These are phyloP conservation scores for Heteromormyrus szaboi DNA, from an alignment of 2,797 vertebrate species.

Conservation along the genomic window DNA sequence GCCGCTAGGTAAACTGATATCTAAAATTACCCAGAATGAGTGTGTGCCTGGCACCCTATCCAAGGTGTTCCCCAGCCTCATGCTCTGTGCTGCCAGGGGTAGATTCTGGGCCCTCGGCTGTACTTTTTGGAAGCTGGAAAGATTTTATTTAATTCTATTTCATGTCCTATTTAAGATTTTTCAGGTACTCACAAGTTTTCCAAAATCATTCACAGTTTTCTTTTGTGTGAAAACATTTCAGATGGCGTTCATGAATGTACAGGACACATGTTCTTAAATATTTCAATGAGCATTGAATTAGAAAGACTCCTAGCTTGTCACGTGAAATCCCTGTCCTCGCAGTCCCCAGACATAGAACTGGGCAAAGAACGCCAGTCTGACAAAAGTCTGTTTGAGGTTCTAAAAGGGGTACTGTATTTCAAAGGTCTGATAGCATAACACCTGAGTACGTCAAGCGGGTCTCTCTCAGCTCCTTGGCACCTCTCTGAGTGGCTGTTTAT, in stretches of 20 bases:
- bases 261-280: slow-evolving; percentile 34
- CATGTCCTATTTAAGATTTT: not conserved
- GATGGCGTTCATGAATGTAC: slow-evolving; percentile 29
- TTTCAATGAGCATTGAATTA: slow-evolving; percentile 39
- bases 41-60: not conserved
- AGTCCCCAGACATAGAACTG: slow-evolving; percentile 31
- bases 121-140: not conserved
- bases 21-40: not conserved
- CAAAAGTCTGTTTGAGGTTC: slow-evolving; percentile 34
- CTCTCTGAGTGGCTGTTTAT: slow-evolving; percentile 26
- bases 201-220: slow-evolving; percentile 4
- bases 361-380: slow-evolving; percentile 32
- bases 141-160: not conserved
- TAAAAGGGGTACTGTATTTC: slow-evolving; percentile 29
- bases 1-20: not conserved
- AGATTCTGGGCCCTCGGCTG: not conserved
- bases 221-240: slow-evolving; percentile 37
- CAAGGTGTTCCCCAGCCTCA: not conserved
- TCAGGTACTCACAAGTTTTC: slow-evolving; percentile 16
- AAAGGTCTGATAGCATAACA: slow-evolving; percentile 41
- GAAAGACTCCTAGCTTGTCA: not conserved
- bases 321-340: slow-evolving; percentile 35
- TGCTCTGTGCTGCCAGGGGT: not conserved
- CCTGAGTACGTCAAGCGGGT: slow-evolving; percentile 26
- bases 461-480: slow-evolving; percentile 18